A percentile compares a stretch with the other conserved stretches of the same genome.
Conservation (phyloP, 2,797 vertebrate species). For the Acipenser ruthenus region DNA sequence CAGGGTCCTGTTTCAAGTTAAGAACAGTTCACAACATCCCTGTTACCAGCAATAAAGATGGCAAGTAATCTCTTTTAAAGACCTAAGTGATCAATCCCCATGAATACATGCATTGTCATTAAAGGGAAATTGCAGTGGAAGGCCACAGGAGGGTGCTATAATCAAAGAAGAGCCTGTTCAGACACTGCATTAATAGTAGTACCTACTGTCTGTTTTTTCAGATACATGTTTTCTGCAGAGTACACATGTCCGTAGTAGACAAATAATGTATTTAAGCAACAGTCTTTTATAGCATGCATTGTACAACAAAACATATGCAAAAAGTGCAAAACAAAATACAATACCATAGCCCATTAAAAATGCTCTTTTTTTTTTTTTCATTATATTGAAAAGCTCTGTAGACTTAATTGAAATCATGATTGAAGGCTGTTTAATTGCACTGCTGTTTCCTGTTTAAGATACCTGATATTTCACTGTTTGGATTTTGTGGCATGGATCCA, state of each 20-base stretch:
- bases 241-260: too few relatives aligned
- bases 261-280: too few relatives aligned
- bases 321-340: too few relatives aligned
- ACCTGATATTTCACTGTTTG: constrained; percentile 31
- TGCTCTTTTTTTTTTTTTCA: too few relatives aligned
- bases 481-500: constrained; percentile 49
- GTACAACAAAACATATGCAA: too few relatives aligned
- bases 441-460: constrained; percentile 43
- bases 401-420: neutral
- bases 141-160: constrained; percentile 10
- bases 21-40: constrained; percentile 96
- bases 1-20: constrained; percentile 93
- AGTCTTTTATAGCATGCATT: too few relatives aligned
- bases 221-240: too few relatives aligned
- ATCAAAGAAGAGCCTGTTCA: neutral
- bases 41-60: constrained; percentile 94
- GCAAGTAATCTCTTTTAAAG: constrained; percentile 48
- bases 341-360: too few relatives aligned
- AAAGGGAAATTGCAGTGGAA: neutral
- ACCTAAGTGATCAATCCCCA: neutral
- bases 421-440: constrained; percentile 12
- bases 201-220: too few relatives aligned
- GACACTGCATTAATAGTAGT: neutral
- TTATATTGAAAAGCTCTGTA: too few relatives aligned
- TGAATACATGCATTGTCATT: neutral